Percentiles rank a stretch among this genome's conserved stretches.
phyloP scores from a whole-genome alignment of 2,797 vertebrate genomes.

The Podargus strigoides region DNA sequence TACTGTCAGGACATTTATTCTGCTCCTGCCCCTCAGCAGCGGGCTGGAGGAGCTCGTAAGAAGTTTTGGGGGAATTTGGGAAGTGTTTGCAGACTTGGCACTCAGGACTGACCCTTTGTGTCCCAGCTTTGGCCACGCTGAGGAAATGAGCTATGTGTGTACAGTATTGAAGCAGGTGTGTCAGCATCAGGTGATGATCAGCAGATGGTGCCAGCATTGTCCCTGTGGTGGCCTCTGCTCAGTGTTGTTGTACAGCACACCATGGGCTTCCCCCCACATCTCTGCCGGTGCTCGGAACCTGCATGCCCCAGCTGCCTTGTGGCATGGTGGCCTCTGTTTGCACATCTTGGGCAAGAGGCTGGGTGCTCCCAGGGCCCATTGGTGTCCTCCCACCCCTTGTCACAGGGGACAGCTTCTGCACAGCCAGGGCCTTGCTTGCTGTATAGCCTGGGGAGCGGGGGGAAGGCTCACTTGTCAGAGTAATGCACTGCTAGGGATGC shows the following conservation, averaged over 20 bases:
- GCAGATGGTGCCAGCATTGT: not conserved
- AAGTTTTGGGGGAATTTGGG: not conserved
- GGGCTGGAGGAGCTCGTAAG: not conserved
- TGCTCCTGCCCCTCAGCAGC: not conserved
- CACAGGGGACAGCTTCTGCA: not conserved
- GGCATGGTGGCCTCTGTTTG: not conserved
- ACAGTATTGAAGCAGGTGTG: not conserved
- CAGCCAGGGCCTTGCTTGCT: fast-evolving
- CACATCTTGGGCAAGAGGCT: not conserved
- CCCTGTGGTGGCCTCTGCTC: not conserved
- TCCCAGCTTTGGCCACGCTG: fast-evolving
- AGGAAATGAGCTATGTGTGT: not conserved
- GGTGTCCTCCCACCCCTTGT: not conserved
- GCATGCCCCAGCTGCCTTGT: fast-evolving
- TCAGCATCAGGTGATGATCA: not conserved
- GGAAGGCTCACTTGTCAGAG: not conserved
- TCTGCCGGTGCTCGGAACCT: not conserved
- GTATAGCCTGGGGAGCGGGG: no score
- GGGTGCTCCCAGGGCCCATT: not conserved
- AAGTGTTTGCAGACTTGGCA: not conserved
- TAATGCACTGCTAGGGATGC: not conserved
- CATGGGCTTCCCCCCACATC: not conserved
- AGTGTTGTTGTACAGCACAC: not conserved
- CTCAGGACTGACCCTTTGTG: not conserved
- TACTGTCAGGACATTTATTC: not conserved